Conservation (phyloP, 2,888 invertebrate genomes). For the Harmothoe impar region DNA sequence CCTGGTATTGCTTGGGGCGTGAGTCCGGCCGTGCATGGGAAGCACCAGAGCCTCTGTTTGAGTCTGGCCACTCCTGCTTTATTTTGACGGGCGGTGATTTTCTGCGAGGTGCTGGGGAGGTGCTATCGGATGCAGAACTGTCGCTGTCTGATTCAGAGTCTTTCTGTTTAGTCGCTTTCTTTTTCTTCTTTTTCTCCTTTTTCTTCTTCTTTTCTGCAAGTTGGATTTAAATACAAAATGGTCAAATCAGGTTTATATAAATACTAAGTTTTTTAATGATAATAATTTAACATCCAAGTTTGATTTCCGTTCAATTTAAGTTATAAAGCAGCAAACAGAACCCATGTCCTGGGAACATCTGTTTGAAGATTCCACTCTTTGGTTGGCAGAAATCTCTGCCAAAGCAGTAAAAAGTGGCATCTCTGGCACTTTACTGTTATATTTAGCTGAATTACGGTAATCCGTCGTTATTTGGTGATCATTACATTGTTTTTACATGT, state of each 20-base stretch:
- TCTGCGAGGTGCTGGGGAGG: neutral
- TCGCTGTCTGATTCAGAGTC: neutral
- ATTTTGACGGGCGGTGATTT: neutral
- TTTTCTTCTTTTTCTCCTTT: constrained; percentile 39
- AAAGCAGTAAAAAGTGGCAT: no score
- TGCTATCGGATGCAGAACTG: neutral
- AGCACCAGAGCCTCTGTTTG: neutral
- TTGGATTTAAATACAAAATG: no score
- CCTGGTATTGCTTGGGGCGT: neutral
- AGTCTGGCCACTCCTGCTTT: neutral
- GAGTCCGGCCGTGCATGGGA: neutral
- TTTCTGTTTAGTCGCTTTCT: neutral
- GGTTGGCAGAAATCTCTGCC: no score
- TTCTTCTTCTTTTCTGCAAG: constrained; percentile 34
- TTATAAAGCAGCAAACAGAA: neutral
- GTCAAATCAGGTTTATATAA: neutral
- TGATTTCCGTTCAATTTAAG: no score
- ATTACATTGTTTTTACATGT: no score
- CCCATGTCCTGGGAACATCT: neutral
- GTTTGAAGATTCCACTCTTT: neutral
- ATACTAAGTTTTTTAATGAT: neutral
- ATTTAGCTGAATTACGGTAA: no score
- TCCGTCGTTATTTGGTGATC: no score
- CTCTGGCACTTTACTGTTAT: no score
- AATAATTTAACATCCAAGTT: neutral